Base-by-base conservation (phyloP, 2,797 vertebrate species). In the Pangasius larnaudii region DNA sequence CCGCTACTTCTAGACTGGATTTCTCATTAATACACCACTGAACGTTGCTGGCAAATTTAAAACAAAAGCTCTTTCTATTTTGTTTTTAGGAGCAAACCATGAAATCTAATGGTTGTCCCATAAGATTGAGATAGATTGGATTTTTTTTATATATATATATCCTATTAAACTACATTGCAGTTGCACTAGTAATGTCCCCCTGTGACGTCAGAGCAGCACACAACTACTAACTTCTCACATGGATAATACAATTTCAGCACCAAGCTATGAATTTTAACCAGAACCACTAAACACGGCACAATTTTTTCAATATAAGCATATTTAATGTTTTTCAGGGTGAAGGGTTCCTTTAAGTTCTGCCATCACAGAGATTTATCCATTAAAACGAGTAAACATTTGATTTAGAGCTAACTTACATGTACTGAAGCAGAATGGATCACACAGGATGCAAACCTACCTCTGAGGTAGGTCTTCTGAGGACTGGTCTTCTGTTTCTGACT, bases 371-470 rank as follows among this genome's bases (percentile, higher is more conserved):
- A 7, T 8, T 16, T 51, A n/a, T 10, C 30, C 18, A 79, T 79
- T 56, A 56, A 56, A 79, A 53, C 27, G 7, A 18, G 14, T 30
- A 46, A 51, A n/a, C 74, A 74, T 46, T 7, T 51, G 27, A 77
- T 75, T 39, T 39, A 72, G 19, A 72, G 9, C 18, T 42, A 74
- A 74, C 24, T 0, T 77, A 9, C 13, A n/a, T 22, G n/a, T 9
- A 30, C 19, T 83, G n/a, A 67, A 51, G 18, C 22, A 39, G 39
- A 56, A 85, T 78, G 67, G 9, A 63, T 53, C 14, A 51, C 46
- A 58, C 10, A 81, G 1, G 24, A 91, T 33, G 87, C 59, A 33
- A 72, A 88, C 91, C n/a, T 78, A 91, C 90, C 87, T 89, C 59
- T 16, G 49, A 58, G 5, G 24, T 63, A 46, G 46, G 7, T 46